Evolutionary conservation across 2,888 invertebrate genomes (phyloP), one percentile per base, ranked within the genome.

Genomic region (Isoperla grammatica): DNA sequence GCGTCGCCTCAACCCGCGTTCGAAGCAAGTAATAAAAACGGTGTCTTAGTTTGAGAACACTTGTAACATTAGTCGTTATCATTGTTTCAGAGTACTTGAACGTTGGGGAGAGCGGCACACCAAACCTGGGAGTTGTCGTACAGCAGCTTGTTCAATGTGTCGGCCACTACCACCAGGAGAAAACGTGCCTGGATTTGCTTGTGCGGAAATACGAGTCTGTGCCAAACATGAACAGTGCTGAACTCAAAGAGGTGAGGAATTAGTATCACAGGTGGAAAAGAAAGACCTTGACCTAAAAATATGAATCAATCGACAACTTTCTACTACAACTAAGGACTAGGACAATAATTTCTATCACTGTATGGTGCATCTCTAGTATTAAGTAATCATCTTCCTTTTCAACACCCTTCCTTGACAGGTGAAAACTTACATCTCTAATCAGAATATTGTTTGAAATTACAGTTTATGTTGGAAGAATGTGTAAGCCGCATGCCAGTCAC

Each of bases 111-210:
- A 55, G 58, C n/a, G 42, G 46, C 15, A 56, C 75, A 1, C 77
- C 77, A 5, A 76, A 78, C 39, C 67, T 83, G 49, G 80, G 81
- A 9, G 73, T 79, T 2, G 74, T 82, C 19, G 73, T 83, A 5
- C 78, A 79, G 65, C 81, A 81, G 66, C 69, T 84, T 17, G 78
- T 81, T 29, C 78, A 76, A 56, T 77, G 78, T 2, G 81, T 83
- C 1, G 76, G 75, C 60, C 79, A 80, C 67, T 79, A 79, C 65
- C 78, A 79, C 64, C 74, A 78, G 60, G 78, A 78, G 65, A 76
- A 76, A 60, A 68, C 73, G 1, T 75, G 77, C 2, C 73, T 77
- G 35, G 79, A 80, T 64, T 74, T 78, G 62, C 69, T 82, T 20
- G 65, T 72, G 19, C 72, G 77, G 29, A 80, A 81, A 68, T 69